A percentile compares a stretch with the other conserved stretches of the same genome.
Conservation (phyloP, 2,113 vertebrate genomes). For the Ammospiza nelsoni region DNA sequence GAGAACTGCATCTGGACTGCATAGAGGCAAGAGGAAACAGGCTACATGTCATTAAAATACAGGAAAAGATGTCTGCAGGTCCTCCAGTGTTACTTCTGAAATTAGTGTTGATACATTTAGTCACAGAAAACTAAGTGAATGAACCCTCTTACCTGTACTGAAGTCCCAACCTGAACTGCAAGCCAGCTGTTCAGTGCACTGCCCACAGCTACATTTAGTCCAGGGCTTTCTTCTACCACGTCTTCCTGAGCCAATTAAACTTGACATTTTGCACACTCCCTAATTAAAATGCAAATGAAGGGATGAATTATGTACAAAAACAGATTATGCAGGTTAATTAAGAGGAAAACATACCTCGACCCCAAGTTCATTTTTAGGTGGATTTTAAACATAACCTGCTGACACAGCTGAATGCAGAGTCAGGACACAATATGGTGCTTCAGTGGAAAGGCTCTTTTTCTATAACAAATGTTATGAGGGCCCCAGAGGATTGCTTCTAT, state of each 20-base stretch:
- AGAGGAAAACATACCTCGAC: constrained; percentile 62
- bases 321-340: constrained; percentile 73
- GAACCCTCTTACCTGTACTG: neutral
- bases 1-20: neutral
- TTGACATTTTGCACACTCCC: constrained; percentile 71
- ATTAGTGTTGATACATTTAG: neutral
- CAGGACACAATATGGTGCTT: neutral
- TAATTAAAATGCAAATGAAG: constrained; percentile 82
- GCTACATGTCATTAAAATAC: neutral
- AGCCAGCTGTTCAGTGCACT: constrained; percentile 28
- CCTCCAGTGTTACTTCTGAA: neutral
- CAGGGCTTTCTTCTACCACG: constrained; percentile 60
- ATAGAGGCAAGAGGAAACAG: neutral
- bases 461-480: neutral
- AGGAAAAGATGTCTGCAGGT: neutral
- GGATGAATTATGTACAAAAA: constrained; percentile 69
- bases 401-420: constrained; percentile 6
- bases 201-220: constrained; percentile 23
- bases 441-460: neutral
- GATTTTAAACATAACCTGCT: constrained; percentile 34
- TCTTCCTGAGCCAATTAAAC: constrained; percentile 75
- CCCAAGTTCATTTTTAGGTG: constrained; percentile 36
- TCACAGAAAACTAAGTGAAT: neutral
- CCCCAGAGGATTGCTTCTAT: neutral
- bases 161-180: constrained; percentile 19